Evolutionary conservation across 2,113 vertebrate species (phyloP), one percentile per base, ranked within the genome.

Genomic region (Panurus biarmicus): DNA sequence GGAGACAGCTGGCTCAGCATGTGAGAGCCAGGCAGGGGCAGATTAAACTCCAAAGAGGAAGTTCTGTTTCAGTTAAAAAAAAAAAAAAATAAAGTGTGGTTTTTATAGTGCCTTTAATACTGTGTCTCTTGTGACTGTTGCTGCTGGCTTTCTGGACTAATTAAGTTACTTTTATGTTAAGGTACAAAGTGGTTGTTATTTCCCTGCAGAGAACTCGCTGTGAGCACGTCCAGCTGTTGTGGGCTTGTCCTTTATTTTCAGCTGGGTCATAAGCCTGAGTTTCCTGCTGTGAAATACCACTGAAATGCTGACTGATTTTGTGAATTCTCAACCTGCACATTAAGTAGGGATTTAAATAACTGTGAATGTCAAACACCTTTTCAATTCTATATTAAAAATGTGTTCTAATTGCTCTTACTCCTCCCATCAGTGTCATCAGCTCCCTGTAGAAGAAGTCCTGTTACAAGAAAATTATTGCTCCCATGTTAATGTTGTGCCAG

Each of bases 151-250:
- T 87, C 87, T 94, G 71, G 33, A 83, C 92, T 96, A 96, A 96
- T 95, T 87, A 95, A 90, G 91, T 94, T 87, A 80, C 75, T 93
- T 95, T 93, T 84, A 90, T 87, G 94, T 93, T 83, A 80, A 88
- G 36, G 5, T 84, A 51, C 53, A 84, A 90, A 91, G 87, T 64
- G 73, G 82, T 70, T 85, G 76, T 94, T 95, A 92, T 91, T 93
- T 95, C 93, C 92, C 90, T 78, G 73, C 75, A 86, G 94, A 91
- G 78, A 86, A 42, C 87, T 95, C 33, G 33, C 76, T 88, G 54
- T 58, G 87, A 74, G 74, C 75, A 7, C 11, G 57, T 84, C 93
- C 92, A 84, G 87, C 86, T 93, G 77, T 40, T 78, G 67, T 66
- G 10, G 40, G 70, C 94, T 76, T 4, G 25, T 91, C 64, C 70